Conservation (phyloP, 1,140 invertebrate genomes). For the Drosophila sp. region DNA sequence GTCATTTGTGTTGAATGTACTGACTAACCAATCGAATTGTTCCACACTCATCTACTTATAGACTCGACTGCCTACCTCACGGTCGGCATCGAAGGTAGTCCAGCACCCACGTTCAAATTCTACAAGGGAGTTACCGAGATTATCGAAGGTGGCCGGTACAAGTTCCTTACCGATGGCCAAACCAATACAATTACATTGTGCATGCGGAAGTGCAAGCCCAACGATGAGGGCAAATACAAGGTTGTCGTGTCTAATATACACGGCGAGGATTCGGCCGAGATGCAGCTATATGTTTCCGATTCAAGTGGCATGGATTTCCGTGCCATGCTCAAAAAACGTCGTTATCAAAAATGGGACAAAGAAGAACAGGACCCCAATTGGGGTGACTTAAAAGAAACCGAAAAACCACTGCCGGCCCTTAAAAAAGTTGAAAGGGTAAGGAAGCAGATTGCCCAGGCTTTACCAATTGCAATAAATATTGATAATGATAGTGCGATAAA, state of each 20-base stretch:
- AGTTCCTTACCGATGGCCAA: slow-evolving; percentile 94
- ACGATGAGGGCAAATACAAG: slow-evolving; percentile 98
- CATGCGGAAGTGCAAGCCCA: slow-evolving; percentile 97
- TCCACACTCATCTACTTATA: slow-evolving; percentile 76
- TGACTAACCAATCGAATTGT: slow-evolving; percentile 31
- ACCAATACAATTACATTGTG: slow-evolving; percentile 95
- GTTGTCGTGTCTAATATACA: slow-evolving; percentile 96
- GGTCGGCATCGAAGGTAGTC: slow-evolving; percentile 95
- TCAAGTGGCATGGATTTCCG: slow-evolving; percentile 99
- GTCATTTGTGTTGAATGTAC: not conserved
- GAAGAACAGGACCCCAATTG: slow-evolving; percentile 95
- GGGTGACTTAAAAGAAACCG: slow-evolving; percentile 96
- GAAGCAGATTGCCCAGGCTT: slow-evolving; percentile 34
- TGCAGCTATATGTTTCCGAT: slow-evolving; percentile 98
- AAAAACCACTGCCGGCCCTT: slow-evolving; percentile 91
- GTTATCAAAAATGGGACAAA: slow-evolving; percentile 96
- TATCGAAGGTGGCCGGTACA: slow-evolving; percentile 95
- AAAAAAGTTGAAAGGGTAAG: slow-evolving; percentile 97
- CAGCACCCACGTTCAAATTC: slow-evolving; percentile 97
- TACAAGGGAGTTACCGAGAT: slow-evolving; percentile 96
- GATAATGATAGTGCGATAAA: not conserved
- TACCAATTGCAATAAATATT: not conserved
- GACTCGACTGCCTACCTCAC: slow-evolving; percentile 95
- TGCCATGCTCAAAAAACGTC: slow-evolving; percentile 97
- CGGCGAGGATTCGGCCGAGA: slow-evolving; percentile 97